Conservation (phyloP, 1,140 invertebrate species). For the Matsumurasca onukii region DNA sequence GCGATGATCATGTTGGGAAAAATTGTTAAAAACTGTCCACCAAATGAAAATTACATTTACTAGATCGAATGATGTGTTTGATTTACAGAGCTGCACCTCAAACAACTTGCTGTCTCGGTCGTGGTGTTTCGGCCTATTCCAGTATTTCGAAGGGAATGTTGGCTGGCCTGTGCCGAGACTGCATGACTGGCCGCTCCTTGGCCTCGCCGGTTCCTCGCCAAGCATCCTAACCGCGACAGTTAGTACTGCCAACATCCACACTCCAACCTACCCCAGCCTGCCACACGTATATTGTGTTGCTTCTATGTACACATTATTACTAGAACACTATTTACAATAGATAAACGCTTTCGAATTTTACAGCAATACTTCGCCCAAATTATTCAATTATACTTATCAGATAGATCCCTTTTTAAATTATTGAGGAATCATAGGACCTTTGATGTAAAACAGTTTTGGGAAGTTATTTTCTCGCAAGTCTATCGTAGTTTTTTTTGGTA, state of each 20-base stretch:
- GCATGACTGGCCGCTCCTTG: conserved; percentile 86
- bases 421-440: neutral
- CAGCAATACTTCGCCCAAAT: too few species aligned
- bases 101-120: conserved; percentile 71
- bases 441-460: neutral
- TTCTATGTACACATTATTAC: neutral
- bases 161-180: conserved; percentile 74
- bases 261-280: neutral
- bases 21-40: too few species aligned
- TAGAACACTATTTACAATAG: too few species aligned
- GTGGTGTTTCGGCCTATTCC: conserved; percentile 84
- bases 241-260: conserved; percentile 47
- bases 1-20: too few species aligned
- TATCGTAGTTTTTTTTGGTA: too few species aligned
- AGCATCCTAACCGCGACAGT: conserved; percentile 61
- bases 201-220: conserved; percentile 66
- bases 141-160: conserved; percentile 84
- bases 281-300: neutral
- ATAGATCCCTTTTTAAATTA: too few species aligned
- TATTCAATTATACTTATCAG: too few species aligned
- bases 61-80: conserved; percentile 32
- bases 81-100: conserved; percentile 59
- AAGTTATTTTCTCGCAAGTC: neutral
- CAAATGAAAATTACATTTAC: neutral
- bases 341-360: too few species aligned